These are phyloP conservation scores for Gryon sp. DNA, from an alignment of 1,140 invertebrate genomes.

Conservation along the genomic window DNA sequence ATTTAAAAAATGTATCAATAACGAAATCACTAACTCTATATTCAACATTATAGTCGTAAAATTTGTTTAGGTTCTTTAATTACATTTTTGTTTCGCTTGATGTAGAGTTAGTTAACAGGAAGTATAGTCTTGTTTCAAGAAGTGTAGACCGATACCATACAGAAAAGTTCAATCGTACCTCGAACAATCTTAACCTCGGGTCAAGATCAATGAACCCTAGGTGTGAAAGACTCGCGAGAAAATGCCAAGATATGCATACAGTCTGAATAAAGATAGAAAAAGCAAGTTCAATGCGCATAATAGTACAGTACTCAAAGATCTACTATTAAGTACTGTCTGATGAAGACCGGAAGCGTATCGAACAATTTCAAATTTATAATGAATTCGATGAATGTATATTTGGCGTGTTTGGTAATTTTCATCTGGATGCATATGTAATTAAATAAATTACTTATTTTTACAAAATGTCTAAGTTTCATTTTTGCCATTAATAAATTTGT, in stretches of 20 bases:
- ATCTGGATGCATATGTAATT: conserved; percentile 10
- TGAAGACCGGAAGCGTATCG: conserved; percentile 39
- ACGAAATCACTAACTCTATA: too few relatives aligned
- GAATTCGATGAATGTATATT: conserved; percentile 5
- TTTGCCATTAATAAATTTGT: too few relatives aligned
- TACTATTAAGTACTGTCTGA: conserved; percentile 49
- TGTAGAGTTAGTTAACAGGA: conserved; percentile 51
- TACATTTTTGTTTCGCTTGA: conserved; percentile 37
- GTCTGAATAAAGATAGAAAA: conserved; percentile 55
- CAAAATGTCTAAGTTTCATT: too few relatives aligned
- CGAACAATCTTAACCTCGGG: conserved; percentile 60
- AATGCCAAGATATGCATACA: conserved; percentile 58
- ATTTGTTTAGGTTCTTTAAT: conserved; percentile 32
- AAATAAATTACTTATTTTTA: too few relatives aligned
- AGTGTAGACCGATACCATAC: conserved; percentile 62
- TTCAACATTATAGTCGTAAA: too few relatives aligned
- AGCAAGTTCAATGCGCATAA: conserved; percentile 49
- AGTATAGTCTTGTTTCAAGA: conserved; percentile 57
- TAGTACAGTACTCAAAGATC: too few relatives aligned
- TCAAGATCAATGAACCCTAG: conserved; percentile 62
- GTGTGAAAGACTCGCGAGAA: conserved; percentile 61
- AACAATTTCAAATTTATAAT: conserved; percentile 24
- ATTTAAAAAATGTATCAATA: too few relatives aligned
- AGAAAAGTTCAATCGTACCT: conserved; percentile 64
- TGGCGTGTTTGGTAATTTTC: not conserved